Evolutionary conservation across 2,797 vertebrate species (phyloP).

Genomic region (Hylomyscus alleni): DNA sequence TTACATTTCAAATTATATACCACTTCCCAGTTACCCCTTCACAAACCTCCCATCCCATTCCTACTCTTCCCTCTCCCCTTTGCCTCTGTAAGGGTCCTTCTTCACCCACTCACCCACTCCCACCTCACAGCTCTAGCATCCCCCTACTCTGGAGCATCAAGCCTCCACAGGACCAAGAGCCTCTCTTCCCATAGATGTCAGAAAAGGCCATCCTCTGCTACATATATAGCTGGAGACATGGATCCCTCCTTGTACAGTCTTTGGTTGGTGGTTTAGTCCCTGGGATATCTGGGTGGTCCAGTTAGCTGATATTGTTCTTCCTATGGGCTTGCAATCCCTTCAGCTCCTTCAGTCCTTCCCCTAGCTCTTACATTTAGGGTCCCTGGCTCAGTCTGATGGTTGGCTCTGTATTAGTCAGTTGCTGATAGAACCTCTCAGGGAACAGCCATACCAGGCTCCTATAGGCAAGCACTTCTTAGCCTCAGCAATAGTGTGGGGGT

Average conservation of each 20-base stretch:
- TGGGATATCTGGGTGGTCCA: neutral
- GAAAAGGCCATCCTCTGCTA: neutral
- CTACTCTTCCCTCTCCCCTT: neutral
- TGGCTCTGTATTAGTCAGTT: neutral
- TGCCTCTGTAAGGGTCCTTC: neutral
- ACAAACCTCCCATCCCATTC: neutral
- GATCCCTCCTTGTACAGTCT: neutral
- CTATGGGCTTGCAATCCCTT: neutral
- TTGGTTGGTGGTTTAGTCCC: neutral
- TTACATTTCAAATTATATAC: neutral
- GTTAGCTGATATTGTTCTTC: neutral
- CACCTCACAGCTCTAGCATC: neutral
- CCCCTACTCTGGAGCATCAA: neutral
- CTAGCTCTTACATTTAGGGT: neutral
- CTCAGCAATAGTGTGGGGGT: neutral
- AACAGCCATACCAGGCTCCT: neutral
- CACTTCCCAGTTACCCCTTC: neutral
- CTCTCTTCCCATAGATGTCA: neutral
- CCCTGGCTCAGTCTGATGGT: neutral
- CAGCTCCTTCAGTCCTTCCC: neutral
- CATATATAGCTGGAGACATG: neutral
- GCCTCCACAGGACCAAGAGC: neutral
- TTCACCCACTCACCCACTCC: neutral
- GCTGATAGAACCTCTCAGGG: neutral
- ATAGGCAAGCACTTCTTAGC: neutral